Evolutionary conservation across 2,797 vertebrate genomes (phyloP).

Genomic region (Etheostoma perlongum): DNA sequence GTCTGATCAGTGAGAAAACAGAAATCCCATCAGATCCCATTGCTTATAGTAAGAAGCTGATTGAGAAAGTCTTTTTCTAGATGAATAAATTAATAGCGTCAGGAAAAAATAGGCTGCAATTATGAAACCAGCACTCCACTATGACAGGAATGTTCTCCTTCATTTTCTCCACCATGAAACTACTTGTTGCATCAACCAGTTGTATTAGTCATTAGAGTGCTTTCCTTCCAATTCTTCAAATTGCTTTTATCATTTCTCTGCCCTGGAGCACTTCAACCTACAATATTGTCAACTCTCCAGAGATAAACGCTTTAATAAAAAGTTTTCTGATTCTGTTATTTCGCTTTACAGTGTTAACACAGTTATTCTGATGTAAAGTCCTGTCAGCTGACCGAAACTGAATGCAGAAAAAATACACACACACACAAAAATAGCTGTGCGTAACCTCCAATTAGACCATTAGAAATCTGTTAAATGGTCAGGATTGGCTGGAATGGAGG

Average conservation of each 20-base stretch:
- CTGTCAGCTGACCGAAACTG: background rate
- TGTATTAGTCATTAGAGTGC: background rate
- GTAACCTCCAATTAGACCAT: background rate
- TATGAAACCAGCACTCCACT: background rate
- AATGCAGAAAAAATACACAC: background rate
- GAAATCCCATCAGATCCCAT: background rate
- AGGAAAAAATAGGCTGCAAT: background rate
- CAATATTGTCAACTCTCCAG: background rate
- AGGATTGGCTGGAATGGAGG: background rate
- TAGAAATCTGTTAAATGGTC: background rate
- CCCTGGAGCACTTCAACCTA: background rate
- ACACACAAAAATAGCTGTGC: fast-evolving
- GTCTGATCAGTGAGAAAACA: background rate
- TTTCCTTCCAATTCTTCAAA: background rate
- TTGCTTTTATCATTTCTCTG: background rate
- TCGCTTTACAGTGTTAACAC: background rate
- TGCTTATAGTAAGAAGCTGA: background rate
- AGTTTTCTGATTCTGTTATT: background rate
- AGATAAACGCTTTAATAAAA: background rate
- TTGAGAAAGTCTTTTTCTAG: background rate
- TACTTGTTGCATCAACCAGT: background rate
- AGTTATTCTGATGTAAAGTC: background rate
- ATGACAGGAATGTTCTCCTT: background rate
- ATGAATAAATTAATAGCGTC: background rate
- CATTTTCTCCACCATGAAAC: background rate